phyloP scores from a whole-genome alignment of 35 echinoderm and acorn worm genomes.

The Holothuria glaberrima region DNA sequence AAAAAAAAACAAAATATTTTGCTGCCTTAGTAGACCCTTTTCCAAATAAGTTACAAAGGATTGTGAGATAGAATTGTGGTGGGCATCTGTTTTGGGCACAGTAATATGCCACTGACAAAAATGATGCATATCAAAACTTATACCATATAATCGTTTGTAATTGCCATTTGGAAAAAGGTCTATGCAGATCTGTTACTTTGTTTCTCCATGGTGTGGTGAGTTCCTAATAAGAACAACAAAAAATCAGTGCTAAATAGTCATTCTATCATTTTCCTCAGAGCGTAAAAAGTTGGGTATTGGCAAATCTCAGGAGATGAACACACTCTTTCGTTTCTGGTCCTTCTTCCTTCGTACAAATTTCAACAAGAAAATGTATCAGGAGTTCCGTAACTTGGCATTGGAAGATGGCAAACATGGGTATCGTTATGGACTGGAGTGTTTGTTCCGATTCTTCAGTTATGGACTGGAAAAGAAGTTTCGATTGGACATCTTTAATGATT shows the following conservation, averaged over 20 bases:
- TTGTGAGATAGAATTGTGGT: too few relatives aligned
- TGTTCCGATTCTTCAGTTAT: constrained; percentile 98
- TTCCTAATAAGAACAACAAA: neutral
- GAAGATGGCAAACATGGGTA: constrained; percentile 91
- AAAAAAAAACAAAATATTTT: too few relatives aligned
- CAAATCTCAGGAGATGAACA: constrained; percentile 99
- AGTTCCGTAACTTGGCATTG: constrained; percentile 86
- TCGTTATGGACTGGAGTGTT: constrained; percentile 94
- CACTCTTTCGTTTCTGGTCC: constrained; percentile 98
- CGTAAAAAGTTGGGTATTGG: constrained; percentile 98
- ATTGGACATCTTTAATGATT: constrained; percentile 90
- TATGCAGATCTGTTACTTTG: too few relatives aligned
- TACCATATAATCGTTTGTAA: too few relatives aligned
- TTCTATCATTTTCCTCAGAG: constrained; percentile 48
- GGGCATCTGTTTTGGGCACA: too few relatives aligned
- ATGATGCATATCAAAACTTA: too few relatives aligned
- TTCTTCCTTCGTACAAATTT: constrained; percentile 99
- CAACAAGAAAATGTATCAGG: constrained; percentile 99
- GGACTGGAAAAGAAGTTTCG: constrained; percentile 97
- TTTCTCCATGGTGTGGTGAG: too few relatives aligned
- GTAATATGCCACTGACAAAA: too few relatives aligned
- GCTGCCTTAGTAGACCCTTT: too few relatives aligned
- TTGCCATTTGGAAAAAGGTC: too few relatives aligned
- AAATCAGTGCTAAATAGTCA: neutral
- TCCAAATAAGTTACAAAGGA: too few relatives aligned